A percentile compares a stretch with the other conserved stretches of the same genome.
These are phyloP conservation scores for Aegotheles bennettii DNA, from an alignment of 2,113 vertebrate genomes.

Conservation along the genomic window DNA sequence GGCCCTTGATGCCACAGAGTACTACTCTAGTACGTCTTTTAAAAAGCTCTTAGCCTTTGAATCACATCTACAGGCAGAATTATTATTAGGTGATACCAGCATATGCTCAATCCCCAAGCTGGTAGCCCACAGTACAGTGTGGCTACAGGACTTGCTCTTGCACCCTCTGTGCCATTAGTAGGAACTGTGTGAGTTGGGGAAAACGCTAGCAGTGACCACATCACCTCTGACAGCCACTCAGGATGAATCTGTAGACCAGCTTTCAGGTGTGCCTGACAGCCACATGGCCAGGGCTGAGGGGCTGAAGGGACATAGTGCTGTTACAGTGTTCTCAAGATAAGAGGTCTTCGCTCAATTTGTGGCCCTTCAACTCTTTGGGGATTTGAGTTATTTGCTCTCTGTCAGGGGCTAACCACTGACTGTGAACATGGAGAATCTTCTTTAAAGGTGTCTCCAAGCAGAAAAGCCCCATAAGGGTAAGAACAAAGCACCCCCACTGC, in stretches of 20 bases:
- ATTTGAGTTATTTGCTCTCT: not conserved
- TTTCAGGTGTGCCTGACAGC: not conserved
- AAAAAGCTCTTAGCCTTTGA: not conserved
- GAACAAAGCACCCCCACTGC: not conserved
- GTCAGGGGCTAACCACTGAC: not conserved
- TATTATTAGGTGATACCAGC: not conserved
- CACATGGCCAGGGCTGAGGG: not conserved
- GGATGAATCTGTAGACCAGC: not conserved
- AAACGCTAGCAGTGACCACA: not conserved
- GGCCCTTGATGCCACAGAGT: not conserved
- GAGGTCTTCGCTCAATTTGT: not conserved
- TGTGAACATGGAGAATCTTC: not conserved
- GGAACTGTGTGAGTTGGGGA: not conserved
- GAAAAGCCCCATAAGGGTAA: not conserved
- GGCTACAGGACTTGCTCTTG: not conserved
- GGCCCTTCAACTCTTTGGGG: not conserved
- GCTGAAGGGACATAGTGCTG: not conserved
- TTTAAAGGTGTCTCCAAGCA: not conserved
- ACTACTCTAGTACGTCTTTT: not conserved
- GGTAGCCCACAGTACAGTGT: not conserved
- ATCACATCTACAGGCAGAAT: not conserved
- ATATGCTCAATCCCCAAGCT: not conserved
- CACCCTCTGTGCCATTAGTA: not conserved
- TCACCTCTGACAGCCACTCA: not conserved
- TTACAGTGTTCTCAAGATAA: not conserved